phyloP scores from a whole-genome alignment of 2,113 vertebrate genomes.

The Haemorhous mexicanus region DNA sequence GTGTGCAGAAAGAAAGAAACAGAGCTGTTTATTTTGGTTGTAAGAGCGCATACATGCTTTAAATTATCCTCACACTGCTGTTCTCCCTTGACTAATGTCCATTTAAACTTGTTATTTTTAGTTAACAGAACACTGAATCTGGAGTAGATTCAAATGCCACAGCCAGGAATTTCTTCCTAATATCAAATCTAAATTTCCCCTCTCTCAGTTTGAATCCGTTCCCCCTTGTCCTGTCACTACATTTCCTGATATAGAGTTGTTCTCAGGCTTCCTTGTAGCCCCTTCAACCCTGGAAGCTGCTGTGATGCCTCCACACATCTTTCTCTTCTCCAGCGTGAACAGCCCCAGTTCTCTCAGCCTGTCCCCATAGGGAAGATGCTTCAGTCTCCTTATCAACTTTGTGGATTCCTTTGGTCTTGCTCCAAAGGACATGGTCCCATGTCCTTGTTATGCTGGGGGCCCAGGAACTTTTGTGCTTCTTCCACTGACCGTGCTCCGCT shows the following conservation, averaged over 20 bases:
- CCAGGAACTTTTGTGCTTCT: not conserved
- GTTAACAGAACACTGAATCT: not conserved
- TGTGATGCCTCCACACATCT: not conserved
- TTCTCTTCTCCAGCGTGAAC: not conserved
- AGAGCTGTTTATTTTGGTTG: not conserved
- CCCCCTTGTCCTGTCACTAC: not conserved
- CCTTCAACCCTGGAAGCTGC: not conserved
- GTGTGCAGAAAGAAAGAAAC: not conserved
- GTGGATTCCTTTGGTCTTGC: not conserved
- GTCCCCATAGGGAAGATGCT: not conserved
- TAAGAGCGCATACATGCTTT: not conserved
- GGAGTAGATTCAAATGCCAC: not conserved
- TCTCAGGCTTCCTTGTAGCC: not conserved
- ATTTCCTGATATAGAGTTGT: not conserved
- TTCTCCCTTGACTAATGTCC: not conserved
- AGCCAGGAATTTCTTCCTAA: not conserved
- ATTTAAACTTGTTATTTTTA: not conserved
- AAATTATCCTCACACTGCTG: not conserved
- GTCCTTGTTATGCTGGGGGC: not conserved
- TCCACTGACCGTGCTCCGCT: not conserved
- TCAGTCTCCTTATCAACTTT: not conserved
- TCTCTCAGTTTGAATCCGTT: not conserved
- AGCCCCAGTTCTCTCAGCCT: not conserved
- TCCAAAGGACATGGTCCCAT: not conserved
- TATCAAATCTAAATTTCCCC: not conserved